These are phyloP conservation scores for Melipona beecheii DNA, from an alignment of 2,888 invertebrate genomes.

Conservation along the genomic window DNA sequence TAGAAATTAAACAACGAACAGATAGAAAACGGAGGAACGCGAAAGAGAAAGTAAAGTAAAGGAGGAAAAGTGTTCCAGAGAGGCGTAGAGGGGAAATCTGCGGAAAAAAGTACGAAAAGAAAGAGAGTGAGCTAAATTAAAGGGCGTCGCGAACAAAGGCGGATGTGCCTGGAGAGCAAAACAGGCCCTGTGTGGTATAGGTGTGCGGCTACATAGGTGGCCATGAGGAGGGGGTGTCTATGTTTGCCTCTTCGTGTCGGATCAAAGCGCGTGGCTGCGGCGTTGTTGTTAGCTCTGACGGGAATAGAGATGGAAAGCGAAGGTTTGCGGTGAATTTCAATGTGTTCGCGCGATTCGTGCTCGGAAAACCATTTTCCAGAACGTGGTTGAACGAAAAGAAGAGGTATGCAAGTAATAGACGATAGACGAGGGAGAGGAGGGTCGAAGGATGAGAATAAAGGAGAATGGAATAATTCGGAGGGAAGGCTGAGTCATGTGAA, in stretches of 20 bases:
- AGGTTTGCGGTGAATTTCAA: slow-evolving; percentile 82
- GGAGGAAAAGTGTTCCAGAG: slow-evolving; percentile 2
- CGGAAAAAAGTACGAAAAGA: slow-evolving; percentile 40
- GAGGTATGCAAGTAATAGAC: slow-evolving; percentile 10
- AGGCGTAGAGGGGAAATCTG: not conserved
- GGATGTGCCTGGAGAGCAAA: slow-evolving; percentile 79
- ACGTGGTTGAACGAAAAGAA: slow-evolving; percentile 7
- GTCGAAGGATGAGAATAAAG: not conserved
- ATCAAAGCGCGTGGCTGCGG: slow-evolving; percentile 70
- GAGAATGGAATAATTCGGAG: not conserved
- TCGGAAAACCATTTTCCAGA: slow-evolving; percentile 77
- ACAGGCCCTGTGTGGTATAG: slow-evolving; percentile 74
- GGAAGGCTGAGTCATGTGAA: not conserved
- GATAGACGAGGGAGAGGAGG: not conserved
- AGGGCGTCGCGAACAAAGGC: slow-evolving; percentile 74
- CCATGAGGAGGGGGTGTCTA: slow-evolving; percentile 41
- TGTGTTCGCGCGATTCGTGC: slow-evolving; percentile 78
- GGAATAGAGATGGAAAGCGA: slow-evolving; percentile 83
- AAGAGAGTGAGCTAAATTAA: slow-evolving; percentile 69
- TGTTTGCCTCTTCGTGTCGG: slow-evolving; percentile 66
- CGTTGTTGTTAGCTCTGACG: slow-evolving; percentile 58
- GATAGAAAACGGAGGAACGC: slow-evolving; percentile 8
- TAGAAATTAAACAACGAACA: slow-evolving; percentile 11
- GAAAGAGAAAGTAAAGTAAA: slow-evolving; percentile 25
- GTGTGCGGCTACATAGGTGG: slow-evolving; percentile 40